Conservation (phyloP, 2,797 vertebrate species). For the Hydrocynus forskahlii region DNA sequence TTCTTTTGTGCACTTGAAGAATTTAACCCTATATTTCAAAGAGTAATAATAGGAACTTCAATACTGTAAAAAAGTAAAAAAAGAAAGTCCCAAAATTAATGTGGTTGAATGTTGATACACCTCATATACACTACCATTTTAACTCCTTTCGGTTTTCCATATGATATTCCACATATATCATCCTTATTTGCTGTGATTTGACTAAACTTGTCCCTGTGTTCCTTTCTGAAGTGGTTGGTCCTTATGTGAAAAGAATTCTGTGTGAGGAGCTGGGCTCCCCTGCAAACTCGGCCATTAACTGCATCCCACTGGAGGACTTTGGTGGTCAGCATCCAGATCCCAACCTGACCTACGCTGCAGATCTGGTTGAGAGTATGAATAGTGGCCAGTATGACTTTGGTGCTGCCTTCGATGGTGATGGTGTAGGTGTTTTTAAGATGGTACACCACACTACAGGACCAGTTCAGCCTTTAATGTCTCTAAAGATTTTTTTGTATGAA, state of each 20-base stretch:
- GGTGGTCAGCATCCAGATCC: conserved; percentile 92
- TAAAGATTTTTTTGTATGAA: no score
- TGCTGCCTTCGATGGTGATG: conserved; percentile 94
- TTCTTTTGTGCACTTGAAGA: background rate
- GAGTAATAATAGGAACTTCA: no score
- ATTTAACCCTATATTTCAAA: background rate
- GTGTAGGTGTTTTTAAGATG: conserved; percentile 75
- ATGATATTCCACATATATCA: background rate
- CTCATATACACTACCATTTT: no score
- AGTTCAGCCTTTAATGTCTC: no score
- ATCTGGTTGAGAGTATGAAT: conserved; percentile 92
- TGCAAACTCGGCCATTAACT: conserved; percentile 92
- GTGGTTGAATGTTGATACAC: no score
- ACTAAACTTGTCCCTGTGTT: background rate
- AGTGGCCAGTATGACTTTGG: conserved; percentile 92
- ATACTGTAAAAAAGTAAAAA: no score
- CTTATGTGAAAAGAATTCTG: conserved; percentile 91
- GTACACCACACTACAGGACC: background rate
- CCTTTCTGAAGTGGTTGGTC: conserved; percentile 83
- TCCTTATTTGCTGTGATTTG: background rate
- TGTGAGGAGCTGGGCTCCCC: conserved; percentile 95
- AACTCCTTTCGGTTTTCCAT: no score
- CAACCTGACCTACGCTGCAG: conserved; percentile 86
- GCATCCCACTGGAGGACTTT: conserved; percentile 91
- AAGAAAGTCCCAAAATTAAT: no score